A percentile compares a stretch with the other conserved stretches of the same genome.
phyloP scores from a whole-genome alignment of 2,113 vertebrate species.

The Erpornis zantholeuca region DNA sequence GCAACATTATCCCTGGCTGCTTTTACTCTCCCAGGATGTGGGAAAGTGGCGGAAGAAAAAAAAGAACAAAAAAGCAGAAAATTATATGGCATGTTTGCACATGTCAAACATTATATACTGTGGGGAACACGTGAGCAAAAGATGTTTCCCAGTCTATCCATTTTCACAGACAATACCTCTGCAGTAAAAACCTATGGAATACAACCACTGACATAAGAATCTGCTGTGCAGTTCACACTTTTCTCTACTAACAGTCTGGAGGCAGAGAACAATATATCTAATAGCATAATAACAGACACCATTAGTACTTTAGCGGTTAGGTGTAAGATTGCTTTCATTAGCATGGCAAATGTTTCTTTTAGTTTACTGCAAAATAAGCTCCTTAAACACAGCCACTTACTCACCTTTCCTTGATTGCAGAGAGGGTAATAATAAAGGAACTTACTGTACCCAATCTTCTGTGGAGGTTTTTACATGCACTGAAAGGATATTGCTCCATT shows the following conservation, averaged over 20 bases:
- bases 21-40: conserved; percentile 45
- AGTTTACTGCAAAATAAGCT: conserved; percentile 42
- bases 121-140: conserved; percentile 35
- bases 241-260: neutral
- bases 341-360: conserved; percentile 40
- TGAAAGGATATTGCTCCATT: conserved; percentile 24
- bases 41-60: neutral
- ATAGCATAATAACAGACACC: conserved; percentile 32
- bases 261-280: conserved; percentile 38
- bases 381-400: neutral
- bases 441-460: neutral
- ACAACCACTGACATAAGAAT: conserved; percentile 4
- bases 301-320: conserved; percentile 51
- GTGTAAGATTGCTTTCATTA: conserved; percentile 43
- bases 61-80: neutral
- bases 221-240: neutral
- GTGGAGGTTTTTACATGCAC: neutral
- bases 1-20: conserved; percentile 56
- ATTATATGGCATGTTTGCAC: conserved; percentile 56
- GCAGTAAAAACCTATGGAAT: conserved; percentile 38
- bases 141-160: conserved; percentile 30
- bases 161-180: conserved; percentile 25
- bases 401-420: conserved; percentile 25
- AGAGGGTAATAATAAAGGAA: neutral
- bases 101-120: conserved; percentile 49